phyloP scores from a whole-genome alignment of 2,113 vertebrate genomes.

The Etia nguti region DNA sequence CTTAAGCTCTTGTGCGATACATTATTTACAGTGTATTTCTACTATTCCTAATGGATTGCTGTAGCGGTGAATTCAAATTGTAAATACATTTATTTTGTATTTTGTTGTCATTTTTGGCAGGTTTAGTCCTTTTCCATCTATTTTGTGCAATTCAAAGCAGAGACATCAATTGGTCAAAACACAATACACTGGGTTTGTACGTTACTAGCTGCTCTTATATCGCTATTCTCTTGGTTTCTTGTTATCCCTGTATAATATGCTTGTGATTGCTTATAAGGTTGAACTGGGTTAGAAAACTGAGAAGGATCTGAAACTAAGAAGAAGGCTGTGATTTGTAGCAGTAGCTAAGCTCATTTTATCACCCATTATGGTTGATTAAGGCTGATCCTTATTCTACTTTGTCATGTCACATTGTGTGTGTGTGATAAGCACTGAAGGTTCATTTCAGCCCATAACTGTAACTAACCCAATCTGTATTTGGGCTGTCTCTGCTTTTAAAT shows the following conservation, averaged over 20 bases:
- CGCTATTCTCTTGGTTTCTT: slow-evolving; percentile 11
- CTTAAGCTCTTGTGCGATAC: slow-evolving; percentile 7
- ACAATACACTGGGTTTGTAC: background rate
- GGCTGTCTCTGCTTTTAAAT: slow-evolving; percentile 19
- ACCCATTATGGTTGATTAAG: slow-evolving; percentile 40
- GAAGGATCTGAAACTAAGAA: slow-evolving; percentile 5
- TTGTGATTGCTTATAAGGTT: slow-evolving; percentile 16
- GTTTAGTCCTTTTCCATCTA: background rate
- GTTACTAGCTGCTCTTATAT: background rate
- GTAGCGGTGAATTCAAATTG: background rate
- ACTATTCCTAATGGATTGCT: background rate
- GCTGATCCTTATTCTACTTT: slow-evolving; percentile 21
- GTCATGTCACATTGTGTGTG: slow-evolving; percentile 14
- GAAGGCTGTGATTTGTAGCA: background rate
- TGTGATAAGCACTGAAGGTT: slow-evolving; percentile 14
- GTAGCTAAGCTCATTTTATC: slow-evolving; percentile 39
- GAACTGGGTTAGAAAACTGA: slow-evolving; percentile 16
- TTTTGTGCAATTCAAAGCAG: background rate
- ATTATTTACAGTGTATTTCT: slow-evolving; percentile 12
- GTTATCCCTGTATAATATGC: slow-evolving; percentile 21
- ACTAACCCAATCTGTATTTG: slow-evolving; percentile 26
- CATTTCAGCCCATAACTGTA: slow-evolving; percentile 14
- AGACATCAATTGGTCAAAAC: slow-evolving; percentile 2
- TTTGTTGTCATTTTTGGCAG: background rate
- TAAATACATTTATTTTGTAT: background rate